Percentiles rank a stretch among this genome's conserved stretches.
Conservation (phyloP, 1,140 invertebrate genomes). For the Alviniconcha marisindica region DNA sequence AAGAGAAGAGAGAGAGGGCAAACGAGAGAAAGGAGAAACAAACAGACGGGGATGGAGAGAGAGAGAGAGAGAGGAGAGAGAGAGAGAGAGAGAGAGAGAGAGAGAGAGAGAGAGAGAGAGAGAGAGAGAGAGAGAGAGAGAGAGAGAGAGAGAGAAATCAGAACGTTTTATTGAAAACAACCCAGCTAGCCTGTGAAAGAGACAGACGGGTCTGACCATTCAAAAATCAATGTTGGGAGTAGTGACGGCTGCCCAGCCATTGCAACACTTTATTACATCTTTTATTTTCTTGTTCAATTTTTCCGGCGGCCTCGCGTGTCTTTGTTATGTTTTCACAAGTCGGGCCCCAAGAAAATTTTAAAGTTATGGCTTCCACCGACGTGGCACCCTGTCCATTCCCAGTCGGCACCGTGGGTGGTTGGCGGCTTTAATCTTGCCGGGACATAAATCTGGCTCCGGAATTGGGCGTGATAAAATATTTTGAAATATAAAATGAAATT, state of each 20-base stretch:
- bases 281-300: constrained; percentile 21
- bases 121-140: constrained; percentile 1
- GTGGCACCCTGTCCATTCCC: constrained; percentile 15
- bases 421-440: constrained; percentile 5
- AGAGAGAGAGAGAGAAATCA: constrained; percentile 1
- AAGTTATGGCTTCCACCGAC: constrained; percentile 14
- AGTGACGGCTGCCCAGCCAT: not conserved
- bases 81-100: constrained; percentile 24
- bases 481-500: constrained; percentile 33
- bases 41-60: not conserved
- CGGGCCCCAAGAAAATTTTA: constrained; percentile 9
- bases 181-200: not conserved
- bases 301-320: not conserved
- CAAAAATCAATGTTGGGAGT: constrained; percentile 22
- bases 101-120: not conserved
- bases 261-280: constrained; percentile 35
- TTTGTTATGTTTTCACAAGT: constrained; percentile 4
- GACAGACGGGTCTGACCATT: constrained; percentile 14
- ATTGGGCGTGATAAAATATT: constrained; percentile 27
- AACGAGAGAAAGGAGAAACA: not conserved
- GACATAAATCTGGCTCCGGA: constrained; percentile 19
- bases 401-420: not conserved
- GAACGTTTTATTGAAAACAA: constrained; percentile 22
- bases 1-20: not conserved
- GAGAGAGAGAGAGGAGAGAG: constrained; percentile 14